Evolutionary conservation across 2,888 invertebrate species (phyloP).

Genomic region (Leucophenga montana): DNA sequence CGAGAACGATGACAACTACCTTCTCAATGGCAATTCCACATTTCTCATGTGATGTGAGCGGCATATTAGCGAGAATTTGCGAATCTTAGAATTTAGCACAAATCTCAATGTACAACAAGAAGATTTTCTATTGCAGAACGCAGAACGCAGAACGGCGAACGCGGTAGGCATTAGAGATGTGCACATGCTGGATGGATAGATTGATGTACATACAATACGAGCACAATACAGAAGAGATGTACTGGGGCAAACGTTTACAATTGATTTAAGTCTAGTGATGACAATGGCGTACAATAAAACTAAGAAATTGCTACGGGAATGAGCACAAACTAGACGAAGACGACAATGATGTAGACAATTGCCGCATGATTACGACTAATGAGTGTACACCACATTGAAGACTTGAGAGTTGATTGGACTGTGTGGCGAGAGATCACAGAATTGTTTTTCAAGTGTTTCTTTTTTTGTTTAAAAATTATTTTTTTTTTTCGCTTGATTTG

Average conservation of each 20-base stretch:
- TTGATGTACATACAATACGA: background rate
- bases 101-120: too few species aligned
- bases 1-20: background rate
- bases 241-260: conserved; percentile 1
- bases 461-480: too few species aligned
- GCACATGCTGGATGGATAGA: background rate
- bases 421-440: background rate
- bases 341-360: conserved; percentile 62
- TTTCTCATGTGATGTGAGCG: conserved; percentile 2
- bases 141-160: background rate
- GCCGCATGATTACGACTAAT: conserved; percentile 61
- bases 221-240: background rate
- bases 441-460: conserved; percentile 8
- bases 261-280: conserved; percentile 14
- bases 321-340: conserved; percentile 39
- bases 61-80: conserved; percentile 21
- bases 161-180: background rate
- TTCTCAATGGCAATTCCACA: conserved; percentile 13
- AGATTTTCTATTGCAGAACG: conserved; percentile 17
- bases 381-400: conserved; percentile 36
- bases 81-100: conserved; percentile 24
- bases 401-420: conserved; percentile 41
- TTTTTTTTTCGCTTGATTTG: too few species aligned
- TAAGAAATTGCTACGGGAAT: conserved; percentile 39
- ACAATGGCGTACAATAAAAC: conserved; percentile 5